Conservation (phyloP, 1,140 invertebrate species). For the Thaumetopoea pityocampa region DNA sequence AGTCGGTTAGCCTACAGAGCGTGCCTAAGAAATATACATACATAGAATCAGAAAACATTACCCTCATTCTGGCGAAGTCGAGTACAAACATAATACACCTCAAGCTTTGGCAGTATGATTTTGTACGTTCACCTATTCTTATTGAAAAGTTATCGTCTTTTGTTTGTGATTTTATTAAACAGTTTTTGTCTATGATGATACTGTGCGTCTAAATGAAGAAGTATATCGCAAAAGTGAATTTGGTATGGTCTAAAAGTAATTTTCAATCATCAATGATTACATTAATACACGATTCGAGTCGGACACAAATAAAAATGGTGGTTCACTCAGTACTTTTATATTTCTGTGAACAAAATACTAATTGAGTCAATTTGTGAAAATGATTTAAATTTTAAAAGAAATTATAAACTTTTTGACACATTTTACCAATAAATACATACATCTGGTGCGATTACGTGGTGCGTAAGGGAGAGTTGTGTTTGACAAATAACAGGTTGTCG, state of each 20-base stretch:
- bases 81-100: too few relatives aligned
- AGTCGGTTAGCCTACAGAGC: too few relatives aligned
- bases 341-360: slow-evolving; percentile 50
- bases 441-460: slow-evolving; percentile 54
- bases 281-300: slow-evolving; percentile 68
- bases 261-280: slow-evolving; percentile 29
- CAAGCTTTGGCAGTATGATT: neutral
- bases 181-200: slow-evolving; percentile 26
- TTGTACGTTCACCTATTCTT: neutral
- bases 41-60: too few relatives aligned
- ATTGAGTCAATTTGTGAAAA: slow-evolving; percentile 39
- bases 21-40: too few relatives aligned
- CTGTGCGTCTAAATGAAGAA: slow-evolving; percentile 26
- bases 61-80: too few relatives aligned
- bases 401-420: slow-evolving; percentile 33
- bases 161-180: too few relatives aligned
- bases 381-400: slow-evolving; percentile 28
- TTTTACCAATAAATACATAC: slow-evolving; percentile 30
- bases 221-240: slow-evolving; percentile 1
- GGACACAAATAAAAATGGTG: slow-evolving; percentile 74
- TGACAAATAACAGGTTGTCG: slow-evolving; percentile 74
- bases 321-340: slow-evolving; percentile 52
- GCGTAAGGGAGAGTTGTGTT: slow-evolving; percentile 51
- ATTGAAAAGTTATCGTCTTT: too few relatives aligned
- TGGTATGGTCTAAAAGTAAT: slow-evolving; percentile 13